phyloP scores from a whole-genome alignment of 2,113 vertebrate genomes.

The Pelecanoides urinatrix region DNA sequence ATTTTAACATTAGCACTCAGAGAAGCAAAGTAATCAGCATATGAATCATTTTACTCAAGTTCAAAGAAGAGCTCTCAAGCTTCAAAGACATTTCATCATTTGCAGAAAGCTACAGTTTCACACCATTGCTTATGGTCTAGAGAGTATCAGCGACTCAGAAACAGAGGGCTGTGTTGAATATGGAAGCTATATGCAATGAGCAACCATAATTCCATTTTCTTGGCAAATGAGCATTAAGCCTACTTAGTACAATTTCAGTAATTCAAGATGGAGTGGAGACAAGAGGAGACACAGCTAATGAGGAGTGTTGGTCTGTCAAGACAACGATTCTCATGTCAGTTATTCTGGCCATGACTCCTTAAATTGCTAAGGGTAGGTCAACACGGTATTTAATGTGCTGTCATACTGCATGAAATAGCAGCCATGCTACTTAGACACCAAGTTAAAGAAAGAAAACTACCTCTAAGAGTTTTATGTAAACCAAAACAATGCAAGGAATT shows the following conservation, averaged over 20 bases:
- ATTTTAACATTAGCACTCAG: neutral
- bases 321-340: neutral
- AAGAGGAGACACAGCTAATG: neutral
- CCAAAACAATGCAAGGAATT: neutral
- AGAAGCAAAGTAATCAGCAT: neutral
- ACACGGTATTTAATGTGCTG: constrained; percentile 14
- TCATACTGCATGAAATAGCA: neutral
- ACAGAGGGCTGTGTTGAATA: neutral
- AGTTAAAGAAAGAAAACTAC: constrained; percentile 11
- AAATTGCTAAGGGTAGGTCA: constrained; percentile 13
- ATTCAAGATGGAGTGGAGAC: neutral
- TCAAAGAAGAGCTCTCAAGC: neutral
- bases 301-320: neutral
- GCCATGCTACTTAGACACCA: constrained; percentile 7
- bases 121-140: neutral
- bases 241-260: neutral
- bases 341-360: neutral
- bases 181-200: neutral
- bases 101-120: neutral
- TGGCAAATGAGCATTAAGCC: neutral
- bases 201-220: neutral
- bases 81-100: neutral
- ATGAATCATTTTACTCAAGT: neutral
- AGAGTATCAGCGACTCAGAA: neutral
- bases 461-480: neutral